Evolutionary conservation across 1,140 invertebrate genomes (phyloP).

Genomic region (Amphibalanus amphitrite): DNA sequence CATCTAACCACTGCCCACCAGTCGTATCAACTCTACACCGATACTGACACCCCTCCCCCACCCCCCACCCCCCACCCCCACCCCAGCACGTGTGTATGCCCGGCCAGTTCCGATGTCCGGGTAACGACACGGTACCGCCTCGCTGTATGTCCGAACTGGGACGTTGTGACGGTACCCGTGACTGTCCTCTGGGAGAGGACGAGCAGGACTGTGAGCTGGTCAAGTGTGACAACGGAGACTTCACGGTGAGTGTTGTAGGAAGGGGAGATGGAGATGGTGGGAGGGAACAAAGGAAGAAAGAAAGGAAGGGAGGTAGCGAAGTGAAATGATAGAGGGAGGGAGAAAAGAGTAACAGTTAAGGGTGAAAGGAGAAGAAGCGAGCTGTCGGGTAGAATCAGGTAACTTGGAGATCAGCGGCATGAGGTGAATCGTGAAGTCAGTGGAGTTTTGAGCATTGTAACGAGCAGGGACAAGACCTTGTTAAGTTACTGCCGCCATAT

Average conservation of each 20-base stretch:
- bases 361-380: too few relatives aligned
- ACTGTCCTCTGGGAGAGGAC: constrained; percentile 41
- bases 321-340: too few relatives aligned
- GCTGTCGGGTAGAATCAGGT: too few relatives aligned
- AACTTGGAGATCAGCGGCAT: too few relatives aligned
- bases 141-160: constrained; percentile 31
- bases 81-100: constrained; percentile 30
- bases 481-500: too few relatives aligned
- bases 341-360: too few relatives aligned
- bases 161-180: constrained; percentile 28
- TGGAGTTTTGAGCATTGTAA: too few relatives aligned
- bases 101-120: constrained; percentile 33
- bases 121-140: constrained; percentile 22
- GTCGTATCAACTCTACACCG: background rate
- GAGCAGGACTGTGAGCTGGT: constrained; percentile 43
- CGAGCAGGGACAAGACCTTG: too few relatives aligned
- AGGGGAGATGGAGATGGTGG: constrained; percentile 14
- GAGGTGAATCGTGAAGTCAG: too few relatives aligned
- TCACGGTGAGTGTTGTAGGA: background rate
- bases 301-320: too few relatives aligned
- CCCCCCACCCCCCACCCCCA: constrained; percentile 6
- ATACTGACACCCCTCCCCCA: background rate
- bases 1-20: constrained; percentile 2
- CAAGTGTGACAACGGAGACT: constrained; percentile 19
- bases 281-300: too few relatives aligned